Percentiles rank a stretch among this genome's conserved stretches.
These are phyloP conservation scores for Gila orcuttii DNA, from an alignment of 2,113 vertebrate genomes.

Conservation along the genomic window DNA sequence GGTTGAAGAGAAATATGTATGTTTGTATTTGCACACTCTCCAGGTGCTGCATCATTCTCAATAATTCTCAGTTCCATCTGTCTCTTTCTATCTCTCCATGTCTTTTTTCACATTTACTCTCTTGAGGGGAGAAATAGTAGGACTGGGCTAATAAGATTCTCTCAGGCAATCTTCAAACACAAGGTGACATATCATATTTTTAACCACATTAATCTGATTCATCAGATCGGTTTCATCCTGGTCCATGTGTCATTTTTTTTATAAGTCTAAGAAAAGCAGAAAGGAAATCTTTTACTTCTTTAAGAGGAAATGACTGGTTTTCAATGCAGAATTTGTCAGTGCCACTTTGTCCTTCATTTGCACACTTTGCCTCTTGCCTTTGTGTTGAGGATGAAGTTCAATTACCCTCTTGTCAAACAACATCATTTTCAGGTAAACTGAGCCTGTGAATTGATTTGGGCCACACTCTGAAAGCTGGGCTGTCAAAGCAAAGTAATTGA, in stretches of 20 bases:
- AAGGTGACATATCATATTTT: slow-evolving; percentile 23
- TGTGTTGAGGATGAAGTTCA: slow-evolving; percentile 22
- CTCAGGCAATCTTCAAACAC: not conserved
- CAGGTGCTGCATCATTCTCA: slow-evolving; percentile 10
- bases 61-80: not conserved
- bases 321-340: slow-evolving; percentile 23
- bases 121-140: not conserved
- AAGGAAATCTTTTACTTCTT: not conserved
- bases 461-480: slow-evolving; percentile 34
- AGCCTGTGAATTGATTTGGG: slow-evolving; percentile 41
- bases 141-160: not conserved
- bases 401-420: slow-evolving; percentile 38
- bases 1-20: not conserved
- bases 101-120: slow-evolving; percentile 21
- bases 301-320: not conserved
- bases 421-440: slow-evolving; percentile 53
- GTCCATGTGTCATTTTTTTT: not conserved
- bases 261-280: not conserved
- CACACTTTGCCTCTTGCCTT: not conserved
- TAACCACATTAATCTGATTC: slow-evolving; percentile 6
- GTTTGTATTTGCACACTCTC: not conserved
- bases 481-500: slow-evolving; percentile 47
- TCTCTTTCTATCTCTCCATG: slow-evolving; percentile 8
- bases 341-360: slow-evolving; percentile 2
- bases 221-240: slow-evolving; percentile 3